A percentile compares a stretch with the other conserved stretches of the same genome.
Conservation (phyloP, 2,113 vertebrate genomes). For the Ptilorrhoa leucosticta region DNA sequence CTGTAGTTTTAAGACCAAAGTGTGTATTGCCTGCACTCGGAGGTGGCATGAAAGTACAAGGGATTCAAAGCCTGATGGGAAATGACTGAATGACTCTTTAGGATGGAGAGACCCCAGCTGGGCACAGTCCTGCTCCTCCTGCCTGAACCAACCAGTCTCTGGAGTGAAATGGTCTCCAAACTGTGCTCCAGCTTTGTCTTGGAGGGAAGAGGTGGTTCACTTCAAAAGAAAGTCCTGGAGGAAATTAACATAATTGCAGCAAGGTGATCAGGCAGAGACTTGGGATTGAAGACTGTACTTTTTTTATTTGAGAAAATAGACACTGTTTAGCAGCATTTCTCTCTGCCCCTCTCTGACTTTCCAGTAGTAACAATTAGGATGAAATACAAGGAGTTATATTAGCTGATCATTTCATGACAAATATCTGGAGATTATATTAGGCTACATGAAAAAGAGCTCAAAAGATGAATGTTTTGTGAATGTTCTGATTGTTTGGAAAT, state of each 20-base stretch:
- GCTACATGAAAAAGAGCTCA: neutral
- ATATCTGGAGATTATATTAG: neutral
- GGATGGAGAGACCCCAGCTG: neutral
- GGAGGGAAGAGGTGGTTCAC: neutral
- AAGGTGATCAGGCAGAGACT: neutral
- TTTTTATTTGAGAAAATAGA: neutral
- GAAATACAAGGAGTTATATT: neutral
- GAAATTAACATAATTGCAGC: neutral
- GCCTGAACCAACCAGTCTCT: neutral
- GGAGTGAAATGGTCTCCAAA: neutral
- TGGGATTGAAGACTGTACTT: neutral
- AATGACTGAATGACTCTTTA: neutral
- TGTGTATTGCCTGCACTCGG: neutral
- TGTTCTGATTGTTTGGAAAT: neutral
- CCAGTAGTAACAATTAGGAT: neutral
- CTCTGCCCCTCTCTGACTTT: neutral
- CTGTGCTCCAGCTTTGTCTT: neutral
- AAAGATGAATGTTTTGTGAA: neutral
- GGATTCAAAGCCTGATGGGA: neutral
- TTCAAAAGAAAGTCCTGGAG: neutral
- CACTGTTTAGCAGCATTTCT: neutral
- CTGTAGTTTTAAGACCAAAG: neutral
- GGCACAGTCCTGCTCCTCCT: neutral
- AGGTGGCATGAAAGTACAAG: neutral
- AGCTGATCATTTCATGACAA: neutral